Evolutionary conservation across 2,113 vertebrate species (phyloP).

Genomic region (Oxyruncus cristatus): DNA sequence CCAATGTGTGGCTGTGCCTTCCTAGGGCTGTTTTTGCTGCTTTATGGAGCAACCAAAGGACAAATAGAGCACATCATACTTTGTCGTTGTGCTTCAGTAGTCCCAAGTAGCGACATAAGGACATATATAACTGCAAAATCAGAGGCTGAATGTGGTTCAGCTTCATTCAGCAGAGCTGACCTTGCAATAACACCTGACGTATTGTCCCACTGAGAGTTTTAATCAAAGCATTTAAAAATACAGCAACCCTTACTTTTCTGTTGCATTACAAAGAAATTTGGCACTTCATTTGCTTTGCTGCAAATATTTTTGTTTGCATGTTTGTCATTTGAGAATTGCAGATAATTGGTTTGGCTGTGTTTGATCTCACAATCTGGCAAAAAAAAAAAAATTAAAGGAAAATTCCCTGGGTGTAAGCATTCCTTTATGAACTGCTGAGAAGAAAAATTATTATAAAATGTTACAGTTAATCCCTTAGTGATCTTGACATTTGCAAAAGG

Average conservation of each 20-base stretch:
- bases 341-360: conserved; percentile 25
- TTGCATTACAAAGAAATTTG: not conserved
- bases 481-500: conserved; percentile 36
- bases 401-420: not conserved
- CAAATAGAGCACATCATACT: not conserved
- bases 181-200: not conserved
- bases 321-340: not conserved
- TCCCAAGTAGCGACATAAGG: not conserved
- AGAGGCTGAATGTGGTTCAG: not conserved
- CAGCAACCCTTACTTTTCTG: not conserved
- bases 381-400: not conserved
- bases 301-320: conserved; percentile 10
- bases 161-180: not conserved
- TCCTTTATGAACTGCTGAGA: conserved; percentile 19
- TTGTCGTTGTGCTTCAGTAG: not conserved
- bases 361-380: not conserved
- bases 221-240: not conserved
- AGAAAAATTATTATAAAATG: conserved; percentile 1
- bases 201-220: not conserved
- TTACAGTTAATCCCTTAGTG: conserved; percentile 29
- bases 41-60: not conserved
- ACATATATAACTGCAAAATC: not conserved
- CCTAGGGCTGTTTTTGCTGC: not conserved
- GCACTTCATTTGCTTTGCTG: not conserved
- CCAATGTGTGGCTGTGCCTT: not conserved